Evolutionary conservation across 2,797 vertebrate species (phyloP).

Genomic region (Eulemur coronatus): DNA sequence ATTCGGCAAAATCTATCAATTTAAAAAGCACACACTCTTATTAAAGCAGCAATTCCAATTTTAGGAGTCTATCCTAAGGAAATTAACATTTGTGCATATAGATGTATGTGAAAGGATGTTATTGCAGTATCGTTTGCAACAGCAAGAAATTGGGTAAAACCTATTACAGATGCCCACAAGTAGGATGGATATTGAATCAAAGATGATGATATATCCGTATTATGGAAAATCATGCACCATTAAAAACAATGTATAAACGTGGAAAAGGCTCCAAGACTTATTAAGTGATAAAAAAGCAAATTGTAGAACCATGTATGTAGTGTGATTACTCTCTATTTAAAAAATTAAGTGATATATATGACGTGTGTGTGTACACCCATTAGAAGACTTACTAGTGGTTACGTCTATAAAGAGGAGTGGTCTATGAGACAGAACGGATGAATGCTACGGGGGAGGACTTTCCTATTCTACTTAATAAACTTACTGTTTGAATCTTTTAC

Average conservation of each 20-base stretch:
- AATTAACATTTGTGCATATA: not conserved
- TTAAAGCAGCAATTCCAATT: not conserved
- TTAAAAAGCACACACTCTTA: not conserved
- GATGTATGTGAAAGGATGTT: not conserved
- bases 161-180: not conserved
- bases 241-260: not conserved
- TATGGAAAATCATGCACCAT: not conserved
- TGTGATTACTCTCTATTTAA: not conserved
- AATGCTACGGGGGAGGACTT: no score
- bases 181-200: not conserved
- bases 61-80: not conserved
- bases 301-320: not conserved
- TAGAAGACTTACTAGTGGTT: no score
- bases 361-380: no score
- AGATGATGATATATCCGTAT: not conserved
- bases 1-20: not conserved
- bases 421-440: no score
- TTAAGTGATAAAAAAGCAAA: not conserved
- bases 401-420: no score
- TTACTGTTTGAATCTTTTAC: no score
- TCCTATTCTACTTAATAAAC: no score
- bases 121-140: not conserved
- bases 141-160: not conserved
- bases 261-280: not conserved
- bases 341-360: no score